Base-by-base conservation (phyloP, 1,140 invertebrate genomes). In the Atta texana region DNA sequence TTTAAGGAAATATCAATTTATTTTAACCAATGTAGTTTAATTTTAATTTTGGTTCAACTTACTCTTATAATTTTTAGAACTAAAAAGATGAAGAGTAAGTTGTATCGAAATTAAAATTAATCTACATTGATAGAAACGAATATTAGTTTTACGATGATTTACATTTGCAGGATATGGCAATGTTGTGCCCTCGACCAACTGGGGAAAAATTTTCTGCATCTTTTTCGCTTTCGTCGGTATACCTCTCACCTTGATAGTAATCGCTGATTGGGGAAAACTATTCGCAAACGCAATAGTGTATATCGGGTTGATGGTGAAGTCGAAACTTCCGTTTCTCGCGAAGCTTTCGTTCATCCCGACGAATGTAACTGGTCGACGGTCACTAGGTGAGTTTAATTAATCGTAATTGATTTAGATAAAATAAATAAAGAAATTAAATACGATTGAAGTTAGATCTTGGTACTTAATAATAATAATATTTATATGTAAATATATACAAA, bases 171-270 rank as follows among this genome's bases (percentile, higher is more conserved):
- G 99, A 82, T 99, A 99, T 94, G 99, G 99, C 66, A 98, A 99
- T 93, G 98, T 99, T 88, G 98, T 98, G 16, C 98, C 99, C 1
- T 97, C 97, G 51, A 99, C 99, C 3, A 96, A 96, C 82, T 96
- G 96, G 93, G 99, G 99, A 10, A 96, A 98, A 78, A 95, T 97
- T 34, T 98, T 99, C 92, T 99, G 98, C 94, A 98, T 99, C 66
- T 95, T 98, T 18, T 99, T 99, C 94, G 98, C 98, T 10, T 96
- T 99, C 64, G 96, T 99, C 55, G 98, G 99, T 18, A 99, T 99
- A 92, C 99, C 99, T 2, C 95, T 99, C 64, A 99, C 98, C 6
- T 95, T 99, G 53, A 98, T 98, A 0, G 98, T 99, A 24, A 98
- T 99, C 59, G 98, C 98, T 7, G 98, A 99, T 93, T 97, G 98